Conservation (phyloP, 1,140 invertebrate species). For the Drosophila persimilis region DNA sequence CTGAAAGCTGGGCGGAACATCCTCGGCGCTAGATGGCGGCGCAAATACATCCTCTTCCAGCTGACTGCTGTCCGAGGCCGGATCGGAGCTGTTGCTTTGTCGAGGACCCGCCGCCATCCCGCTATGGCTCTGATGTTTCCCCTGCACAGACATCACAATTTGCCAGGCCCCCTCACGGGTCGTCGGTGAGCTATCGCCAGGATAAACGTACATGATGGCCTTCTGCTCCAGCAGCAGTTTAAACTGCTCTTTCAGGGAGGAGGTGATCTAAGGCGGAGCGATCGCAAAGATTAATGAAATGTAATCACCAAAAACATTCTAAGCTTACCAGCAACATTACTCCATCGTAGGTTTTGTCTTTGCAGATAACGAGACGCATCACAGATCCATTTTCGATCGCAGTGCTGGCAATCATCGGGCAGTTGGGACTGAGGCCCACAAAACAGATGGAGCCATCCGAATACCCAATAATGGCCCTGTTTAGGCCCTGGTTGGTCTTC, state of each 20-base stretch:
- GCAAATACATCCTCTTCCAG: conserved; percentile 77
- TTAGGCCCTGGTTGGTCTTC: conserved; percentile 85
- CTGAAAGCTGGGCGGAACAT: conserved; percentile 41
- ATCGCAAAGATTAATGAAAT: not conserved
- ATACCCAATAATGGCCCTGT: conserved; percentile 88
- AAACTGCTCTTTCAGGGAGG: conserved; percentile 86
- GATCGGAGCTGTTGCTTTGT: conserved; percentile 77
- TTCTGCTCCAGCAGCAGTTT: conserved; percentile 87
- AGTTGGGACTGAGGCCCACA: conserved; percentile 87
- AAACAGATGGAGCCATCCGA: conserved; percentile 89
- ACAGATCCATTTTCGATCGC: conserved; percentile 86
- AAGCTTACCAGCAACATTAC: conserved; percentile 87
- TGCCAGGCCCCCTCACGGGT: conserved; percentile 80
- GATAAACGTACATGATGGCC: conserved; percentile 85
- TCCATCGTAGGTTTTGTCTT: conserved; percentile 87
- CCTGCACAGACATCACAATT: conserved; percentile 77
- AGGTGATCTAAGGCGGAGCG: conserved; percentile 85
- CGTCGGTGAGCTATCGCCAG: conserved; percentile 83
- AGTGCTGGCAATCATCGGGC: conserved; percentile 87
- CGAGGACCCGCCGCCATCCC: conserved; percentile 30
- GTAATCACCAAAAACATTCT: too few species aligned
- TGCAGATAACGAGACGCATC: conserved; percentile 86
- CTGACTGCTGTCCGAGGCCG: conserved; percentile 75
- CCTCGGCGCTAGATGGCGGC: conserved; percentile 51
- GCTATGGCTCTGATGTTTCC: conserved; percentile 35